Evolutionary conservation across 2,113 vertebrate species (phyloP).

Genomic region (Aix galericulata): DNA sequence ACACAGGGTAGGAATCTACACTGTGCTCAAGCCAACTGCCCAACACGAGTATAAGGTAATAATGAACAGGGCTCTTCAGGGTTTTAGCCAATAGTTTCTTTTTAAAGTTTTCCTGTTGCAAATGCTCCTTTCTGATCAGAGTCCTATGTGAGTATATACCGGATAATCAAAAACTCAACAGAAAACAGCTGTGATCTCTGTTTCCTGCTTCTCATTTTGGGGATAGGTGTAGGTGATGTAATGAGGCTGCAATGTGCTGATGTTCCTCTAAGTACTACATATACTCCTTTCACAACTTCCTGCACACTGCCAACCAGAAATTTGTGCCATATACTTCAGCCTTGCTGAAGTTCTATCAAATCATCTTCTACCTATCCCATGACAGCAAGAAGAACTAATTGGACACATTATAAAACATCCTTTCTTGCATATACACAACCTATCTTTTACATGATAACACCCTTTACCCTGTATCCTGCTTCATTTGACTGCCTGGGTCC

Average conservation of each 20-base stretch:
- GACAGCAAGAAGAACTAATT: not conserved
- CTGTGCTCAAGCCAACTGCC: not conserved
- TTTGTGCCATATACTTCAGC: accelerated
- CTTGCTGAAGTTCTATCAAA: not conserved
- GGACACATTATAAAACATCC: not conserved
- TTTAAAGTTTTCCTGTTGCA: not conserved
- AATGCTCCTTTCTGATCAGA: not conserved
- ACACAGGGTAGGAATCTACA: not conserved
- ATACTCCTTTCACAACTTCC: not conserved
- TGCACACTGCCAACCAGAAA: not conserved
- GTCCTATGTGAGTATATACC: not conserved
- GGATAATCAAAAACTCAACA: not conserved
- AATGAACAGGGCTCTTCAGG: not conserved
- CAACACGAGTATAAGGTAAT: not conserved
- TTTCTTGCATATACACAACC: not conserved
- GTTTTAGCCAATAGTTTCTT: not conserved
- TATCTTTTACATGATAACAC: not conserved
- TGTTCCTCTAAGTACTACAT: not conserved
- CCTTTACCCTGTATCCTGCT: not conserved
- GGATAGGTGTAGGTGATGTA: not conserved
- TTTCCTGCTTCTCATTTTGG: not conserved
- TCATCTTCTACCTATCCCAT: not conserved
- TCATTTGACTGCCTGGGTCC: not conserved
- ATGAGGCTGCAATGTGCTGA: not conserved
- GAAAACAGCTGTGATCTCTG: not conserved